Evolutionary conservation across 2,888 invertebrate genomes (phyloP), one percentile per base, ranked within the genome.

Genomic region (Neuroscelio doddi): DNA sequence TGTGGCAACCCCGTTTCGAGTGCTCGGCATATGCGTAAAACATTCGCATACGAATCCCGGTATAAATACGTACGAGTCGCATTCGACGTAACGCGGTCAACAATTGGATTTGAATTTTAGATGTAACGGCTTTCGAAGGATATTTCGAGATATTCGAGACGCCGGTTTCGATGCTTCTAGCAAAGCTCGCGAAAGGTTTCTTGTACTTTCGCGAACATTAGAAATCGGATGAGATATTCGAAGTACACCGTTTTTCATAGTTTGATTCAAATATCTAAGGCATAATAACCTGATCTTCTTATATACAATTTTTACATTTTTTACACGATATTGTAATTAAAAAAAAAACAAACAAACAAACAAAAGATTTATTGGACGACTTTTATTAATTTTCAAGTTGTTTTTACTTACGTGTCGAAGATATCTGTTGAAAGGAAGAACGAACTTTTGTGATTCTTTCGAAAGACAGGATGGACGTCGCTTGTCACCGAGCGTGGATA

Each of bases 131-230:
- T 51, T 64, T 64, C 57, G 46, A 57, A 52, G 52, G 53, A 58
- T 58, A 58, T 61, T 66, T 49, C 53, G 49, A 45, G 56, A 62
- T 64, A 58, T 59, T 64, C 66, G 53, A 64, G 59, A 64, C 50
- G 65, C 55, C 66, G 65, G 57, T 68, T 62, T 68, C 69, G 72
- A 70, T 73, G 73, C 75, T 74, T 70, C 69, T 64, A 39, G 56
- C 66, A 72, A 74, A 73, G 72, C 73, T 70, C 32, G 32, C 24
- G 49, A 49, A 45, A 47, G 21, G 21, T 5, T 21, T 5, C 21
- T 5, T 21, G 3, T 21, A 5, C 21, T 21, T 21, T 21, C 21
- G 21, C 21, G 21, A 21, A 5, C 21, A 21, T 21, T 21, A 21
- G 21, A 21, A 21, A 21, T 21, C 21, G 21, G 2, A 21, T 21